phyloP scores from a whole-genome alignment of 1,140 invertebrate genomes.

The Papilio machaon region DNA sequence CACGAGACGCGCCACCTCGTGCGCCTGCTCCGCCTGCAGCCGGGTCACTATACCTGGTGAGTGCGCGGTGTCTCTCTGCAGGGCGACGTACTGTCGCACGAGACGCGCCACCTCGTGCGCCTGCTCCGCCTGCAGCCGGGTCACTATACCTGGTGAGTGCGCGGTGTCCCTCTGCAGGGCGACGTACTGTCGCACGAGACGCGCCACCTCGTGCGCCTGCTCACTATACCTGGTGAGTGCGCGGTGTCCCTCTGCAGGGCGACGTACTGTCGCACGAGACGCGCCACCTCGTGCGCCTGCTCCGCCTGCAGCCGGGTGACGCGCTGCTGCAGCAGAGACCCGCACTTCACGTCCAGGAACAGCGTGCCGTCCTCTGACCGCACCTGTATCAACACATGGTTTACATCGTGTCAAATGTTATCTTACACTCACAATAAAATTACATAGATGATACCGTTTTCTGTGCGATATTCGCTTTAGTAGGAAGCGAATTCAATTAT shows the following conservation, averaged over 20 bases:
- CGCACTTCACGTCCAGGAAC: slow-evolving; percentile 98
- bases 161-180: slow-evolving; percentile 81
- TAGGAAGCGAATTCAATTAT: too few relatives aligned
- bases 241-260: slow-evolving; percentile 81
- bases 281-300: slow-evolving; percentile 97
- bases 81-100: slow-evolving; percentile 96
- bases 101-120: slow-evolving; percentile 97
- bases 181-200: slow-evolving; percentile 97
- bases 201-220: slow-evolving; percentile 97
- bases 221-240: slow-evolving; percentile 28
- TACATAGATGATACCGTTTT: too few relatives aligned
- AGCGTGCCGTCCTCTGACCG: slow-evolving; percentile 95
- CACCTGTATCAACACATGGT: slow-evolving; percentile 71
- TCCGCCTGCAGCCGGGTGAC: slow-evolving; percentile 98
- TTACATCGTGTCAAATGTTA: not conserved
- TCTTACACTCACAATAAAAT: not conserved
- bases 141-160: slow-evolving; percentile 29
- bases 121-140: too few relatives aligned
- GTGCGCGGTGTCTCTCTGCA: slow-evolving; percentile 76
- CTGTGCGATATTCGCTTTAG: too few relatives aligned
- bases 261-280: slow-evolving; percentile 97
- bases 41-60: slow-evolving; percentile 31
- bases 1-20: slow-evolving; percentile 96
- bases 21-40: too few relatives aligned
- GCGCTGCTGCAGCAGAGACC: slow-evolving; percentile 97